A percentile compares a stretch with the other conserved stretches of the same genome.
Conservation (phyloP, 2,113 vertebrate genomes). For the Gavia stellata region DNA sequence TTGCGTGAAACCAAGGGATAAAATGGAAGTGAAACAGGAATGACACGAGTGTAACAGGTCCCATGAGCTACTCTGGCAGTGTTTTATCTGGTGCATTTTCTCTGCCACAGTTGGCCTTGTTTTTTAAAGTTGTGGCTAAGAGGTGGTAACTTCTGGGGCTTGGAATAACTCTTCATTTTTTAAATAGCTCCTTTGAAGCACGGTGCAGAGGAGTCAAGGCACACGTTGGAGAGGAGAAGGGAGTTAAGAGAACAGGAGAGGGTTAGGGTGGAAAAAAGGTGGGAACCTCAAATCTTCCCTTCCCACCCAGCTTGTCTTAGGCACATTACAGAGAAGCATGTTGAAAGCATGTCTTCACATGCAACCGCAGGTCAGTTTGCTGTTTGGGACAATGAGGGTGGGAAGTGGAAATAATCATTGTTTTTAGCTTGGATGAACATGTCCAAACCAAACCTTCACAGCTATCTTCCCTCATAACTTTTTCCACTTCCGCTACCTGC, state of each 20-base stretch:
- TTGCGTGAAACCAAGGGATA: neutral
- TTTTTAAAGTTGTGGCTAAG: neutral
- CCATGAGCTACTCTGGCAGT: neutral
- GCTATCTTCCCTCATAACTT: conserved; percentile 51
- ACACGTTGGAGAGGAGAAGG: neutral
- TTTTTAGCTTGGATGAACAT: neutral
- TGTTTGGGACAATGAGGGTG: neutral
- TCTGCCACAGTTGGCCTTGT: neutral
- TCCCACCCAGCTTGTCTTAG: neutral
- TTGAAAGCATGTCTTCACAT: neutral
- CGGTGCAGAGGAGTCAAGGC: neutral
- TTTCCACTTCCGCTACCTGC: conserved; percentile 58
- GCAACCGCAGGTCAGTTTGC: neutral
- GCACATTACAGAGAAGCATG: neutral
- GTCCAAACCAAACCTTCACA: conserved; percentile 50
- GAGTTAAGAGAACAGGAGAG: neutral
- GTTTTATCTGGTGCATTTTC: neutral
- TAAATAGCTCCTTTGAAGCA: neutral
- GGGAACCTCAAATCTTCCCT: neutral
- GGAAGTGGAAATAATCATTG: conserved; percentile 31
- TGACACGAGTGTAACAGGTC: neutral
- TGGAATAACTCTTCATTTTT: neutral
- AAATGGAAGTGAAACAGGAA: neutral
- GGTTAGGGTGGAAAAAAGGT: neutral
- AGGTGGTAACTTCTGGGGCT: neutral